Evolutionary conservation across 2,888 invertebrate genomes (phyloP).

Genomic region (Watsonalla cultraria): DNA sequence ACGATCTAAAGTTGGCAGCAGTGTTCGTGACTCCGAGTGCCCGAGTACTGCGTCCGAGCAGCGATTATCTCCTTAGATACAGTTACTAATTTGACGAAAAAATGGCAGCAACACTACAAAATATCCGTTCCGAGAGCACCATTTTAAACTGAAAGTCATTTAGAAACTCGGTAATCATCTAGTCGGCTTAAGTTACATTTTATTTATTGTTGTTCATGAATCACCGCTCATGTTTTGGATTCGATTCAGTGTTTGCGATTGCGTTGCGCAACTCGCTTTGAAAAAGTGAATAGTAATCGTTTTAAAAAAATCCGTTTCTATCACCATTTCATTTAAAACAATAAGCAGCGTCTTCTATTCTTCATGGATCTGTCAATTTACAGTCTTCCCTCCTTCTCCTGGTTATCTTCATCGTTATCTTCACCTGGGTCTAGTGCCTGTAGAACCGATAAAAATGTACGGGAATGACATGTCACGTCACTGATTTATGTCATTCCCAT

Average conservation of each 20-base stretch:
- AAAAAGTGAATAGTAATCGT: background rate
- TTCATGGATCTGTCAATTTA: no score
- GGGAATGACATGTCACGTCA: no score
- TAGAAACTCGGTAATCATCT: background rate
- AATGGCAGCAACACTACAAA: slow-evolving; percentile 23
- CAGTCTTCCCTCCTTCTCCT: no score
- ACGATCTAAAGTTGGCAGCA: slow-evolving; percentile 55
- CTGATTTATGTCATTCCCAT: no score
- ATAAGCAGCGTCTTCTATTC: no score
- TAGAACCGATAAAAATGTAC: no score
- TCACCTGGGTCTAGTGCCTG: no score
- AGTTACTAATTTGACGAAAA: slow-evolving; percentile 25
- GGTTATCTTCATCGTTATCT: no score
- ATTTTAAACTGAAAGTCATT: slow-evolving; percentile 4
- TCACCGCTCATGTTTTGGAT: background rate
- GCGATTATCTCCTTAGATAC: slow-evolving; percentile 47
- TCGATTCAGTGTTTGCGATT: background rate
- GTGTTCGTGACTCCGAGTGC: slow-evolving; percentile 58
- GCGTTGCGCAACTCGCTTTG: background rate
- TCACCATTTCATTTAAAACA: no score
- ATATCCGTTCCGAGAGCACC: slow-evolving; percentile 24
- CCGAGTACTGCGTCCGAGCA: slow-evolving; percentile 44
- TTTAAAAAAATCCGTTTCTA: no score
- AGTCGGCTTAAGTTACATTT: background rate
- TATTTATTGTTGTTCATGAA: background rate